A percentile compares a stretch with the other conserved stretches of the same genome.
Conservation (phyloP, 2,113 vertebrate species). For the Ctenodactylus gundi region DNA sequence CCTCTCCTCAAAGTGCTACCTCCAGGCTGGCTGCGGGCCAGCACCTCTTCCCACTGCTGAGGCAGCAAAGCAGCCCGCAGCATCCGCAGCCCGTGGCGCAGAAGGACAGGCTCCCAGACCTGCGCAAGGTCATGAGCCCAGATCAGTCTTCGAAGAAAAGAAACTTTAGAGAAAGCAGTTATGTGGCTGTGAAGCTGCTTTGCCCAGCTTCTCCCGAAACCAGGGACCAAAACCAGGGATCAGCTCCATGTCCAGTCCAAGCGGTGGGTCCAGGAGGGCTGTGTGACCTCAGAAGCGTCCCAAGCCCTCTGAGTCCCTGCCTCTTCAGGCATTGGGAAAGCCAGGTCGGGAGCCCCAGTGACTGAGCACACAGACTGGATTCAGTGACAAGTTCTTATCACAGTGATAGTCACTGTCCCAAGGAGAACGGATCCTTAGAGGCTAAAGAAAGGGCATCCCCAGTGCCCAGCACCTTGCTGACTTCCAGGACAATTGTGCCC, state of each 20-base stretch:
- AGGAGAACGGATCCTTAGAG: not conserved
- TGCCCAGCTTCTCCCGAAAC: not conserved
- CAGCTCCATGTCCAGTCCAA: not conserved
- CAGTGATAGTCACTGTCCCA: accelerated
- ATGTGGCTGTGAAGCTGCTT: not conserved
- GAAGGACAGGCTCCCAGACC: not conserved
- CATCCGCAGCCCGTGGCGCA: accelerated
- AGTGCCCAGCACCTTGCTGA: accelerated
- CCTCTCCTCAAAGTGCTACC: not conserved
- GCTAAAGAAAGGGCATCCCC: not conserved
- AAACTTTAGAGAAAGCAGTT: not conserved
- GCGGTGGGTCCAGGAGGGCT: not conserved
- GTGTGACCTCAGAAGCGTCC: accelerated
- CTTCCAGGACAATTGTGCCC: not conserved
- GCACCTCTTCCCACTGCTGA: not conserved
- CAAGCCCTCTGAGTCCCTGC: not conserved
- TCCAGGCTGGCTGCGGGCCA: not conserved
- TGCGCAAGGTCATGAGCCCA: not conserved
- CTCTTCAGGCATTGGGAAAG: not conserved
- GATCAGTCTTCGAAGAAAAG: not conserved
- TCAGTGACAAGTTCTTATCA: not conserved
- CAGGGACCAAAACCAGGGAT: too few species aligned
- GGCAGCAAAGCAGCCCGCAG: not conserved
- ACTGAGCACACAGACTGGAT: not conserved
- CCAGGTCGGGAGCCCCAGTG: not conserved